Evolutionary conservation across 2,888 invertebrate genomes (phyloP).

Genomic region (Coelopa pilipes): DNA sequence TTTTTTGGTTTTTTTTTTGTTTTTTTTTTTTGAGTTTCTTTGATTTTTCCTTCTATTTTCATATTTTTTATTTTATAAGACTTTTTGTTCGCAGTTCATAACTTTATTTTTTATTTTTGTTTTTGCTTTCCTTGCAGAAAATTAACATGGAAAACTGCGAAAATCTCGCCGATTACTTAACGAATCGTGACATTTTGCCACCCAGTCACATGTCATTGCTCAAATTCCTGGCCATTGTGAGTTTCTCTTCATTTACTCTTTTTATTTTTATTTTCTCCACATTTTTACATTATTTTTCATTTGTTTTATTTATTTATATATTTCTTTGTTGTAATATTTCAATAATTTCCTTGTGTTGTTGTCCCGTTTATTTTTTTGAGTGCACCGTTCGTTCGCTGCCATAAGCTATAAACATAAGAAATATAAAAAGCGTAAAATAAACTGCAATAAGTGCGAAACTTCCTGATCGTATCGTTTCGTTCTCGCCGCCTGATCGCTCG

Average conservation of each 20-base stretch:
- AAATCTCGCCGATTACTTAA: conserved; percentile 61
- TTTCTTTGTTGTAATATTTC: too few species aligned
- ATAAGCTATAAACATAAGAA: conserved; percentile 17
- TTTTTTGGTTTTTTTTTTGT: conserved; percentile 23
- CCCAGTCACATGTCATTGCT: conserved; percentile 68
- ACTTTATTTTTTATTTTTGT: neutral
- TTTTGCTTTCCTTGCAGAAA: conserved; percentile 53
- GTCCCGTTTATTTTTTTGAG: neutral
- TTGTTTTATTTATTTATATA: neutral
- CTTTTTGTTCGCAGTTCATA: too few species aligned
- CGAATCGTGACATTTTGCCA: conserved; percentile 55
- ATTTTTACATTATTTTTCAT: neutral
- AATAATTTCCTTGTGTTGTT: neutral
- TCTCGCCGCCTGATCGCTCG: too few species aligned
- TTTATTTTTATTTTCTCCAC: conserved; percentile 9
- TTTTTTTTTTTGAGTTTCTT: neutral
- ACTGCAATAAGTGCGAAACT: too few species aligned
- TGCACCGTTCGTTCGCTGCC: neutral
- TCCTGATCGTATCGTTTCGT: too few species aligned
- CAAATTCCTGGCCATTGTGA: conserved; percentile 84
- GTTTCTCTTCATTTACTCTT: conserved; percentile 63
- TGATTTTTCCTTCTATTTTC: neutral
- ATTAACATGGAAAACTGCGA: conserved; percentile 57
- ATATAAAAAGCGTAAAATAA: neutral
- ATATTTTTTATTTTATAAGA: too few species aligned